Evolutionary conservation across 2,888 invertebrate species (phyloP).

Genomic region (Rotaria magnacalcarata): DNA sequence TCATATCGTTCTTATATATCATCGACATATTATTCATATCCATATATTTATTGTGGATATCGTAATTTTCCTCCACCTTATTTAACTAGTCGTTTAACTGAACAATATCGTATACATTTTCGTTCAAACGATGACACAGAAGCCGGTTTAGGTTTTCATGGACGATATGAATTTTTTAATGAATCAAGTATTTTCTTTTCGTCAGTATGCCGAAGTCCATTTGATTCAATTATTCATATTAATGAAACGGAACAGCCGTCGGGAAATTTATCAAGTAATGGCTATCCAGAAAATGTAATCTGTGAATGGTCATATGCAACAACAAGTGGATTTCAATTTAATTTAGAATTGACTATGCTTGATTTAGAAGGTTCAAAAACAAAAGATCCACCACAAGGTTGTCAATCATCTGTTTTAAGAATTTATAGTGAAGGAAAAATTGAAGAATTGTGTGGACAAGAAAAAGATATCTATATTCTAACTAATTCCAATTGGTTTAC

Average conservation of each 20-base stretch:
- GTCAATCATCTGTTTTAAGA: constrained; percentile 31
- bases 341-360: not conserved
- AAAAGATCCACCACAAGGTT: constrained; percentile 31
- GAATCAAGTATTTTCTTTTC: not conserved
- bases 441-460: constrained; percentile 26
- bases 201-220: not conserved
- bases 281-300: not conserved
- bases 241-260: not conserved
- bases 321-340: not conserved
- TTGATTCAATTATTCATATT: not conserved
- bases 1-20: not conserved
- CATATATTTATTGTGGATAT: constrained; percentile 25
- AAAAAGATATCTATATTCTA: not conserved
- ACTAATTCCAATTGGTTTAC: constrained; percentile 21
- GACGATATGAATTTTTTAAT: constrained; percentile 13
- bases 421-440: not conserved
- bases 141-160: constrained; percentile 1
- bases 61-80: not conserved
- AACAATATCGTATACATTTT: constrained; percentile 17
- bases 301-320: constrained; percentile 26
- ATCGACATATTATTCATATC: not conserved
- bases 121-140: not conserved
- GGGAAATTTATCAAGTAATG: constrained; percentile 1
- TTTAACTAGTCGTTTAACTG: not conserved
- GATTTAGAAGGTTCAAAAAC: constrained; percentile 22